Evolutionary conservation across 2,113 vertebrate genomes (phyloP), one percentile per base, ranked within the genome.

Genomic region (Laterallus jamaicensis): DNA sequence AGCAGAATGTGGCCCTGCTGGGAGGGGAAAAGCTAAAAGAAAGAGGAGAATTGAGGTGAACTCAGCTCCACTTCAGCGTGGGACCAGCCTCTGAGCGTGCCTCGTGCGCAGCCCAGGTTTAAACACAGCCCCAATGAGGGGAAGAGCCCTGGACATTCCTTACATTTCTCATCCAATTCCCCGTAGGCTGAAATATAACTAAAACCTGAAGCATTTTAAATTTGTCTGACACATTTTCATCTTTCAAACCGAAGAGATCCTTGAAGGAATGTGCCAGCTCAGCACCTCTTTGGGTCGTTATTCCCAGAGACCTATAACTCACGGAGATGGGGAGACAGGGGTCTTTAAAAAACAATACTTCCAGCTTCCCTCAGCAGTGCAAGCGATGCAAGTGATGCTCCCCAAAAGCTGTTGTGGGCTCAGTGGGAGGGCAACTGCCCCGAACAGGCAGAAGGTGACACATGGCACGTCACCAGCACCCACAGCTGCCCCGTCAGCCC

Each of bases 191-290:
- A 95, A 94, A 82, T 29, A 82, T 11, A 89, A 95, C 90, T 85
- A 85, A 92, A 86, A 5, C 12, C 26, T 8, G 0, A 86, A 92
- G 59, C 4, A 80, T 85, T 74, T 76, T 47, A 71, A 88, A 93
- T 88, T 81, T 40, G 15, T 75, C 63, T 83, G 89, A 91, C 68
- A 63, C 60, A 59, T 79, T 95, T 95, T 84, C 64, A 49, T 77
- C 70, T 90, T 91, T 86, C 62, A 75, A 76, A 74, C 31, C 54
- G 47, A 67, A 93, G 92, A 86, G 8, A n/a, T 95, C 87, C 88
- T 69, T 78, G 85, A 42, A 94, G 90, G 91, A 95, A 92, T 47
- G 80, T 87, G 88, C 74, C 80, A 67, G 76, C 73, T 95, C 96
- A 95, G 86, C 95, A 91, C 35, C 52, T 0, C 0, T 59, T 80